These are phyloP conservation scores for Geotrupes spiniger DNA, from an alignment of 2,888 invertebrate genomes.

Conservation along the genomic window DNA sequence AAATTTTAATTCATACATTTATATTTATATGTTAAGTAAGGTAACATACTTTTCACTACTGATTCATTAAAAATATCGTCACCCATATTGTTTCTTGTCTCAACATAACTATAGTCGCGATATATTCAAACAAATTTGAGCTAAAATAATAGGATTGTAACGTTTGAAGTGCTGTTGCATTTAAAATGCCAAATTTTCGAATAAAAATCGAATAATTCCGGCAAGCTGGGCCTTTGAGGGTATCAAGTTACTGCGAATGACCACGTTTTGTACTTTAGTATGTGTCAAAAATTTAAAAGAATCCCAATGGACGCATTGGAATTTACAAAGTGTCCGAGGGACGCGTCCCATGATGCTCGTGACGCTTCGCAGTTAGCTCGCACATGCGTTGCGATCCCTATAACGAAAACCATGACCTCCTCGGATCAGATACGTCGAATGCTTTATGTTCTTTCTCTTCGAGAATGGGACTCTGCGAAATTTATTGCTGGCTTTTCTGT, in stretches of 20 bases:
- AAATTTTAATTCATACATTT: no score
- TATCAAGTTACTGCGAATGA: constrained; percentile 40
- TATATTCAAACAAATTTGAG: no score
- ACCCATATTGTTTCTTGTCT: no score
- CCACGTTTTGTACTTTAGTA: constrained; percentile 51
- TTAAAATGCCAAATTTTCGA: no score
- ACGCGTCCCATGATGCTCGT: constrained; percentile 48
- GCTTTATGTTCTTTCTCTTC: neutral
- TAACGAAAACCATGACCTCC: constrained; percentile 15
- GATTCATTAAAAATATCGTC: no score
- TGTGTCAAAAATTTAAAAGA: constrained; percentile 54
- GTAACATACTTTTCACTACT: no score
- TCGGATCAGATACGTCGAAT: constrained; percentile 16
- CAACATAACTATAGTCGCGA: no score
- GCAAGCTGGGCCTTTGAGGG: constrained; percentile 24
- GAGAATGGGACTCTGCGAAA: no score
- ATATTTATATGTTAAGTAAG: no score
- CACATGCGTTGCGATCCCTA: constrained; percentile 1
- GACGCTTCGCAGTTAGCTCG: constrained; percentile 36
- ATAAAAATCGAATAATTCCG: neutral
- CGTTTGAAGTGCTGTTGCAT: no score
- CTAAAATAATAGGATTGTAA: no score
- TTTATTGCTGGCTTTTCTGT: no score
- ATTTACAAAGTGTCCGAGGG: constrained; percentile 53
- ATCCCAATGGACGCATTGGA: constrained; percentile 50